Percentiles rank a stretch among this genome's conserved stretches.
phyloP scores from a whole-genome alignment of 2,797 vertebrate genomes.

The Falco concolor region DNA sequence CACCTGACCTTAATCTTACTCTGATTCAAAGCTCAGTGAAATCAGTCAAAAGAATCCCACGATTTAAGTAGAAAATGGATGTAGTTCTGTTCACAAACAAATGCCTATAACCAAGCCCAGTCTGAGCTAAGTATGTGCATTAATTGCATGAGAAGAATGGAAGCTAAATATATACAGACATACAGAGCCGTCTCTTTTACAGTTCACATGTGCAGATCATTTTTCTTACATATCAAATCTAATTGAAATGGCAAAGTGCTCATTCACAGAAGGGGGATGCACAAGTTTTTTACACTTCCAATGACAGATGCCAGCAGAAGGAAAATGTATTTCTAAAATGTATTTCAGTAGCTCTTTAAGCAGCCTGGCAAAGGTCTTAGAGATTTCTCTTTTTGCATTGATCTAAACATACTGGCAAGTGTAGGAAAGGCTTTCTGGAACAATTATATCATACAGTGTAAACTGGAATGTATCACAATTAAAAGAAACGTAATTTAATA shows the following conservation, averaged over 20 bases:
- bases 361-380: neutral
- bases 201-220: neutral
- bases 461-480: neutral
- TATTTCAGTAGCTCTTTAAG: neutral
- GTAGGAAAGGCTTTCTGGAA: neutral
- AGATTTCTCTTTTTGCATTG: neutral
- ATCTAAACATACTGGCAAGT: neutral
- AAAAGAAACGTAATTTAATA: neutral
- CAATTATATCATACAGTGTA: neutral
- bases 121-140: neutral
- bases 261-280: neutral
- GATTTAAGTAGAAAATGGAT: neutral
- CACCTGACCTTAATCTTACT: constrained; percentile 12
- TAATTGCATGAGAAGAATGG: constrained; percentile 15
- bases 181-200: neutral
- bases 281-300: neutral
- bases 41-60: neutral
- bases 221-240: neutral
- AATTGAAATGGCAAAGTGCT: constrained; percentile 24
- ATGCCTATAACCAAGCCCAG: neutral
- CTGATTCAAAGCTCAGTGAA: neutral
- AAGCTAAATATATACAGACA: neutral
- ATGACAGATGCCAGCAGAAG: neutral
- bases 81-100: neutral
- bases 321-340: neutral